Evolutionary conservation across 2,888 invertebrate genomes (phyloP), one percentile per base, ranked within the genome.

Genomic region (Pristionchus mayeri): DNA sequence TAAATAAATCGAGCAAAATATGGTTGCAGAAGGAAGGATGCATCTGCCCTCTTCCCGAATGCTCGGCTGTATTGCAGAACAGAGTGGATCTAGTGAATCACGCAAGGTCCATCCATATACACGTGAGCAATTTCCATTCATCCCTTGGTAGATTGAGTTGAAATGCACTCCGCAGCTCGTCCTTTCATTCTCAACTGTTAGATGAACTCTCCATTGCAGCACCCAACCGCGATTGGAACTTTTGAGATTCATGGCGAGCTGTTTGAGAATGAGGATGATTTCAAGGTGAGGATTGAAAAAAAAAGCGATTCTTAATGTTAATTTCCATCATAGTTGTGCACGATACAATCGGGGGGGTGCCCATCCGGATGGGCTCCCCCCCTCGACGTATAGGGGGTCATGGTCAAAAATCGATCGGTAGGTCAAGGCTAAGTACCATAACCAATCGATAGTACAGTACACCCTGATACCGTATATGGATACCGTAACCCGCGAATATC

Each of bases 261-360:
- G 57, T 80, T 80, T 57, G 80, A 80, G 80, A 80, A 80, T 50
- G 80, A 80, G 57, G 37, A 57, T 18, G 80, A 80, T 57, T 80
- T 80, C 57, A 54, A 27, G 80, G 80, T 80, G 9, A 11, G 11
- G 18, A 21, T 63, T 63, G 57, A 57, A n/a, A n/a, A n/a, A n/a
- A n/a, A n/a, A n/a, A n/a, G n/a, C n/a, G n/a, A n/a, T n/a, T n/a
- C n/a, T n/a, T n/a, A n/a, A n/a, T n/a, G n/a, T n/a, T n/a, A n/a
- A n/a, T n/a, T n/a, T n/a, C n/a, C n/a, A n/a, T n/a, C n/a, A n/a
- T n/a, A n/a, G n/a, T n/a, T n/a, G n/a, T n/a, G n/a, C n/a, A n/a
- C n/a, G n/a, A n/a, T n/a, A n/a, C n/a, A n/a, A n/a, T n/a, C n/a
- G n/a, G n/a, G n/a, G n/a, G n/a, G n/a, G n/a, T n/a, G n/a, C n/a